Base-by-base conservation (phyloP, 2,888 invertebrate genomes). In the Nemotelus nigrinus region DNA sequence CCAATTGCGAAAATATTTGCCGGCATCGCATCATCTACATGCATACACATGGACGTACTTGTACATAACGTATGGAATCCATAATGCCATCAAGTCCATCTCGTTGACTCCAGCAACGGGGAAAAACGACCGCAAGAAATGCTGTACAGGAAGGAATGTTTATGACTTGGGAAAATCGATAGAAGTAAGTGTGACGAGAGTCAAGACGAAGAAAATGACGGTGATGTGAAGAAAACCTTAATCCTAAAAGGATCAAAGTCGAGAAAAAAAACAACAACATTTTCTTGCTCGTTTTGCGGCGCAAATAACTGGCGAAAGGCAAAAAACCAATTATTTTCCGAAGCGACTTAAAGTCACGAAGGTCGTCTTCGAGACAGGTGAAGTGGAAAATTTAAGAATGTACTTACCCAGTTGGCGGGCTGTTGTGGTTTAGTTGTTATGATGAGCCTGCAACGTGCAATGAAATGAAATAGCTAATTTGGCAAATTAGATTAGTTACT, bases 401-500 rank as follows among this genome's bases (percentile, higher is more conserved):
- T 53, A 43, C 43, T 50, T 75, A 48, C 50, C 50, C 43, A 3
- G 45, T 39, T 50, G 63, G 43, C 43, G 4, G 5, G 10, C 5
- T 3, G 63, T 10, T 63, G 41, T 7, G 5, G 41, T 63, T 25
- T 4, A 3, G 10, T 4, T 4, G 25, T 25, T 25, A 25, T 67
- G 48, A 43, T 57, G 41, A 8, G 50, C 7, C 41, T 55, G n/a
- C 3, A 43, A 53, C 53, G 7, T 70, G 70, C n/a, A 53, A 45
- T 74, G 74, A 10, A 74, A 74, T 74, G 74, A 55, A 74, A 74
- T 50, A 47, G 76, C 76, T 76, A 77, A 77, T 79, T 79, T 74
- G 63, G 8, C 63, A 79, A 79, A 79, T 79, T 77, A 79, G 77
- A 79, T 79, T 77, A 77, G 76, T 71, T 50, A 47, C 55, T 25